Base-by-base conservation (phyloP, 2,888 invertebrate genomes). In the Augiades crinisus region DNA sequence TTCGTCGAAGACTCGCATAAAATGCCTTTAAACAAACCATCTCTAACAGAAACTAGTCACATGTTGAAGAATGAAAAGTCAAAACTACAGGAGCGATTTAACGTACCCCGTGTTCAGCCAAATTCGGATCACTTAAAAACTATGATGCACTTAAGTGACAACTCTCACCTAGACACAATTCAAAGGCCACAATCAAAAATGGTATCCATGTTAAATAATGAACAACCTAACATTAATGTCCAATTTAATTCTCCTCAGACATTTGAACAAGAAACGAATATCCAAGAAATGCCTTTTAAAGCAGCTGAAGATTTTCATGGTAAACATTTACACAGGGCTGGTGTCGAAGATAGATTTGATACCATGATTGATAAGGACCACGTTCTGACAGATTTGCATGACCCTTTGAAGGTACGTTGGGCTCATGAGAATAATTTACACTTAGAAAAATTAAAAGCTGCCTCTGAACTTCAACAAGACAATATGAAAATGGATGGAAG, bases 231-330 rank as follows among this genome's bases (percentile, higher is more conserved):
- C 13, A n/a, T 50, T 5, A 50, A 50, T 36, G 34, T 50, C n/a
- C 37, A 55, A 24, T 14, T 55, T 13, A 45, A 14, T 41, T 49
- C 55, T 16, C 54, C 54, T 21, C 54, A 53, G 8, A 54, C 55
- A 17, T 52, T 49, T 30, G 37, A 47, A 33, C 52, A 61, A 6
- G 45, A 51, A 19, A 41, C 47, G 21, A 31, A 52, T 44, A 19
- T 44, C 12, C 44, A 51, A 51, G 34, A 54, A 50, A 30, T 55
- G 37, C 53, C 61, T 34, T 58, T 61, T 58, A 68, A 64, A 60
- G 47, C 57, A 24, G 58, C 55, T 47, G 57, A 57, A 46, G 54
- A 63, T n/a, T 51, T 50, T 31, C 54, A 51, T 4, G 59, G 59
- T 1, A 43, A 55, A 5, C 47, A 54, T 33, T 24, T 45, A 7